Evolutionary conservation across 2,113 vertebrate species (phyloP).

Genomic region (Numida meleagris): DNA sequence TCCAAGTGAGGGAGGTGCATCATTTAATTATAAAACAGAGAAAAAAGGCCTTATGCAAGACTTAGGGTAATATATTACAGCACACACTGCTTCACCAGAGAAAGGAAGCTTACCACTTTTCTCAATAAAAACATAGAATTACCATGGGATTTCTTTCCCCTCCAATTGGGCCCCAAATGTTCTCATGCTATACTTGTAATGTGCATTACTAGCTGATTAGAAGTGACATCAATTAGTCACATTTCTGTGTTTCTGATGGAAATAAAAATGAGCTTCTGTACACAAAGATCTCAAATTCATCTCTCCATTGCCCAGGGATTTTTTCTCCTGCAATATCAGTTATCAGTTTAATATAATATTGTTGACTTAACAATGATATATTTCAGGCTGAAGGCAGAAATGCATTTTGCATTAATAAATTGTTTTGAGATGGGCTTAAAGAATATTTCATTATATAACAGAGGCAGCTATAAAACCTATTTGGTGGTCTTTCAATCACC

Average conservation of each 20-base stretch:
- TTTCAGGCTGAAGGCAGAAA: constrained; percentile 89
- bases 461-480: constrained; percentile 83
- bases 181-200: constrained; percentile 63
- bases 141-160: constrained; percentile 30
- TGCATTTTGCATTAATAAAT: constrained; percentile 91
- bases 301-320: constrained; percentile 87
- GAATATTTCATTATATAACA: constrained; percentile 89
- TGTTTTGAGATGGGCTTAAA: constrained; percentile 84
- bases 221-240: constrained; percentile 82
- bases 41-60: neutral
- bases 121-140: constrained; percentile 60
- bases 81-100: constrained; percentile 11
- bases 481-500: constrained; percentile 88
- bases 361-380: constrained; percentile 98
- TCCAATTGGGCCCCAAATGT: constrained; percentile 57
- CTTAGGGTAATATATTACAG: constrained; percentile 8
- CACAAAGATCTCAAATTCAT: constrained; percentile 86
- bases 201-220: constrained; percentile 73
- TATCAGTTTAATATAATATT: constrained; percentile 95
- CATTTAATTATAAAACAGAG: neutral
- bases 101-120: constrained; percentile 50
- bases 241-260: constrained; percentile 80
- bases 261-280: constrained; percentile 86
- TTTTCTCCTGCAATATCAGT: constrained; percentile 86
- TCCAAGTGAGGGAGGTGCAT: neutral